Percentiles rank a stretch among this genome's conserved stretches.
These are phyloP conservation scores for Agriotes lineatus DNA, from an alignment of 2,888 invertebrate species.

Conservation along the genomic window DNA sequence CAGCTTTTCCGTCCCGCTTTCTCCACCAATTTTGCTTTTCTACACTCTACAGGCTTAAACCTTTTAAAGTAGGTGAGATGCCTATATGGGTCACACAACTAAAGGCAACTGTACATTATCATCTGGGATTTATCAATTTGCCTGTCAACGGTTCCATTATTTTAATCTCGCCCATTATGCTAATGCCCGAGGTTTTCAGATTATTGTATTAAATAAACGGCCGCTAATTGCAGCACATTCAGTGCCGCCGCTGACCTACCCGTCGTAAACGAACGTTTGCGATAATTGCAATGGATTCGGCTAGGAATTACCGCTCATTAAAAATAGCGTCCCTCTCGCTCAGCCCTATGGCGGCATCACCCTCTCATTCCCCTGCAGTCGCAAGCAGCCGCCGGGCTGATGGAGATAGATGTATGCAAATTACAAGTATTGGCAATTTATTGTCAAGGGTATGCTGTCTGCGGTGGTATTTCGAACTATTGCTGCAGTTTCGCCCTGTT, in stretches of 20 bases:
- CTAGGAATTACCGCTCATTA: too few species aligned
- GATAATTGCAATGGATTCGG: too few species aligned
- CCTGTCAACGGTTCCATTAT: slow-evolving; percentile 8
- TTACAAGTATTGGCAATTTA: slow-evolving; percentile 7
- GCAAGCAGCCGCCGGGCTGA: background rate
- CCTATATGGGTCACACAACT: slow-evolving; percentile 1
- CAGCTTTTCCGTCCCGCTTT: slow-evolving; percentile 2
- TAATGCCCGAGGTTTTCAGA: background rate
- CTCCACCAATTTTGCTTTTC: background rate
- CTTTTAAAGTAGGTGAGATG: slow-evolving; percentile 1
- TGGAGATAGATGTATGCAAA: slow-evolving; percentile 9
- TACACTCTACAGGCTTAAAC: background rate
- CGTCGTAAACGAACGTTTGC: too few species aligned
- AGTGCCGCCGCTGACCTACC: too few species aligned
- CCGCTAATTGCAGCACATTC: background rate
- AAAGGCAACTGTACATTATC: background rate
- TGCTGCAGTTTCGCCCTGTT: background rate
- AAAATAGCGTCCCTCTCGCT: too few species aligned
- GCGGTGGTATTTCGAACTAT: background rate
- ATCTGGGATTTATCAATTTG: background rate
- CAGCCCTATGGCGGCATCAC: too few species aligned
- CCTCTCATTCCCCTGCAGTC: background rate
- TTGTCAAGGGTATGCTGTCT: background rate
- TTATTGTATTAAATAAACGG: background rate
- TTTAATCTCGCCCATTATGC: background rate